Evolutionary conservation across 2,888 invertebrate species (phyloP), one percentile per base, ranked within the genome.

Genomic region (Suillia variegata): DNA sequence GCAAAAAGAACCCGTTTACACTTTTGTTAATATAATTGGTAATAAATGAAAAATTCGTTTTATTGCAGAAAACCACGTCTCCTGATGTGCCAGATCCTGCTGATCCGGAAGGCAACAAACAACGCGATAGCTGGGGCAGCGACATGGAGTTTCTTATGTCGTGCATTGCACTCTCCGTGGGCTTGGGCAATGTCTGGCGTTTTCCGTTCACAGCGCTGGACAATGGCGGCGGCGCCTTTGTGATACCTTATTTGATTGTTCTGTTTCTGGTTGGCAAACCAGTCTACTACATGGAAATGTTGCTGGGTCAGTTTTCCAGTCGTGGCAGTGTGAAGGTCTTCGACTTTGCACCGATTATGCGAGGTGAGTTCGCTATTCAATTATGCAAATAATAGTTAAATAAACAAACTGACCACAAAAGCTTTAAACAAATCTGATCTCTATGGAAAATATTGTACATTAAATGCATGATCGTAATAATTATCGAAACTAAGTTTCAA

Each of bases 271-370:
- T 89, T 20, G 89, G 89, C 2, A 85, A 87, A 63, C 89, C 89
- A 0, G 83, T 91, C 57, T 90, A 91, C 70, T 89, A 88, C 68
- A 80, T 92, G 82, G 91, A 92, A 80, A 87, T 89, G 83, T 78
- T 87, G 5, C 76, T 91, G 38, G 91, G 91, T 1, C 91, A 92
- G 77, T 91, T 90, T 73, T 86, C 87, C 18, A 87, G 88, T 63
- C 84, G 85, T 59, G 90, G 90, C 17, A 87, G 87, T 60, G 87
- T 89, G 4, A 88, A 87, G 68, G 86, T 89, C 22, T 85, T 81
- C 62, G 89, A 89, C 62, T 83, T 89, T 69, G 83, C 85, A 2
- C 91, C 91, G 15, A 84, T 88, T 1, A 84, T 91, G 75, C 87
- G 87, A 85, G 90, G 90, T 89, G 70, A 70, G 70, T 52, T 12